Evolutionary conservation across 1,140 invertebrate species (phyloP).

Genomic region (Acromyrmex charruanus): DNA sequence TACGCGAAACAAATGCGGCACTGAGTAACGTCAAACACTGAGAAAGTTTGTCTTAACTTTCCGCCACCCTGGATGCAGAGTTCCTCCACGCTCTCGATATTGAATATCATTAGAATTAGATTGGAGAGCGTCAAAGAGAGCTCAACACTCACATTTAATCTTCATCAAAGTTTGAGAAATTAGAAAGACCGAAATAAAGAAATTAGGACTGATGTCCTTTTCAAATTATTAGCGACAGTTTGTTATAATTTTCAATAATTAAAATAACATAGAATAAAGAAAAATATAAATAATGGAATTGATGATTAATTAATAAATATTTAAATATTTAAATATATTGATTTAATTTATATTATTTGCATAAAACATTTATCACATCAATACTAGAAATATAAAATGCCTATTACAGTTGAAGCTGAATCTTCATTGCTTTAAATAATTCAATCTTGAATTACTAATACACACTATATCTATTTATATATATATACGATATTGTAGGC

Average conservation of each 20-base stretch:
- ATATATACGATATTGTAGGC: too few relatives aligned
- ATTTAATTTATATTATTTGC: neutral
- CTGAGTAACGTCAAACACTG: neutral
- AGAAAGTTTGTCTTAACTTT: slow-evolving; percentile 45
- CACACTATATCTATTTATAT: too few relatives aligned
- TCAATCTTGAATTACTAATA: too few relatives aligned
- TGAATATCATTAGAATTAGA: slow-evolving; percentile 39
- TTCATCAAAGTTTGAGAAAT: slow-evolving; percentile 3
- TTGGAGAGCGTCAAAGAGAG: neutral
- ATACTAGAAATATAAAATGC: too few relatives aligned
- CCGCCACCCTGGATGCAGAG: neutral
- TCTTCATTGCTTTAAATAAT: too few relatives aligned
- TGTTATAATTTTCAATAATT: neutral
- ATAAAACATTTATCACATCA: neutral
- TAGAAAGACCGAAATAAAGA: neutral
- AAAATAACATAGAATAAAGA: neutral
- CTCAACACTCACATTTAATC: neutral
- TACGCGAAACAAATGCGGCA: neutral
- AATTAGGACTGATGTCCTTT: neutral
- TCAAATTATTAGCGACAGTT: neutral
- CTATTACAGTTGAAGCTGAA: too few relatives aligned
- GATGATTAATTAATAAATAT: neutral
- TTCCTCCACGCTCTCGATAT: neutral
- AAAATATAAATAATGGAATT: neutral
- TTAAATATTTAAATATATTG: neutral